Conservation (phyloP, 2,888 invertebrate genomes). For the Argyresthia albistria region DNA sequence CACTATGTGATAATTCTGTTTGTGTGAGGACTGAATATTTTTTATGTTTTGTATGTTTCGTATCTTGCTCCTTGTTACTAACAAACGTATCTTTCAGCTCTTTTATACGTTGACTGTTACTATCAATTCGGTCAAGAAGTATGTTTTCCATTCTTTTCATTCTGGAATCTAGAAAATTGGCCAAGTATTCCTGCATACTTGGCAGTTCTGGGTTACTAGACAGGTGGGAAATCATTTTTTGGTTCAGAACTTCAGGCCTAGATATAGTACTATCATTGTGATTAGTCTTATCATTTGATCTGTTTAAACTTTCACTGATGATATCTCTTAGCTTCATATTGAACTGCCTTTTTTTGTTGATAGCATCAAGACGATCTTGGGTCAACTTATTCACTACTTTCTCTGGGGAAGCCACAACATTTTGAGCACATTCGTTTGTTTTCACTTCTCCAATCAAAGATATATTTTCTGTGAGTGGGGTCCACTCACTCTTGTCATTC, state of each 20-base stretch:
- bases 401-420: background rate
- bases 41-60: conserved; percentile 2
- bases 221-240: conserved; percentile 1
- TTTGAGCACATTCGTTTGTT: background rate
- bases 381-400: background rate
- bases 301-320: conserved; percentile 41
- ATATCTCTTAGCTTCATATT: conserved; percentile 56
- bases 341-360: conserved; percentile 51
- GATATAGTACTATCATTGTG: background rate
- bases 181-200: conserved; percentile 25
- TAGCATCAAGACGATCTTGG: conserved; percentile 21
- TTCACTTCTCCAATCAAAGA: too few relatives aligned
- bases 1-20: conserved; percentile 16
- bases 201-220: conserved; percentile 14
- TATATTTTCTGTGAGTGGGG: too few relatives aligned
- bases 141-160: conserved; percentile 46
- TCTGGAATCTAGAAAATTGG: conserved; percentile 41
- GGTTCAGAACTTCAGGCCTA: background rate
- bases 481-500: too few relatives aligned
- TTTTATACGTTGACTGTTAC: conserved; percentile 41
- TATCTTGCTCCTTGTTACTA: conserved; percentile 6
- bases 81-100: conserved; percentile 30
- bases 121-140: conserved; percentile 45
- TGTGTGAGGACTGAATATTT: conserved; percentile 21
- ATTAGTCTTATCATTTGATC: conserved; percentile 22